Evolutionary conservation across 2,797 vertebrate genomes (phyloP).

Genomic region (Sus cebifrons): DNA sequence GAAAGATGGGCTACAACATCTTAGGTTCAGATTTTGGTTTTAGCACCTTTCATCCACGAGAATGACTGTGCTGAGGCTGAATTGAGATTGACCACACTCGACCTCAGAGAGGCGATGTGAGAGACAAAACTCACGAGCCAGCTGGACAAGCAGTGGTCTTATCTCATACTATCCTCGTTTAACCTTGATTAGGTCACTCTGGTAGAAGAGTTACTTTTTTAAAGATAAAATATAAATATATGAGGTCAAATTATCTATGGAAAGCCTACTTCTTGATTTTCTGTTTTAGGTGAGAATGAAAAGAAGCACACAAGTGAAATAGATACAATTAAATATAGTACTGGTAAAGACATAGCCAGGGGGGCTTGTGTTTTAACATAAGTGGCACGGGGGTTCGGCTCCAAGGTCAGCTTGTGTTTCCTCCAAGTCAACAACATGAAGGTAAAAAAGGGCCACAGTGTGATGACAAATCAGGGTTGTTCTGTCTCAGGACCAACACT

Average conservation of each 20-base stretch:
- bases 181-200: neutral
- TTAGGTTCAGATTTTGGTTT: conserved; percentile 27
- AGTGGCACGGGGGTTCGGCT: neutral
- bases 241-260: neutral
- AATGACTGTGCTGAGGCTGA: neutral
- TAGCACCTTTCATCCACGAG: neutral
- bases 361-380: neutral
- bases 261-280: conserved; percentile 52
- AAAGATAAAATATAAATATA: neutral
- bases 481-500: neutral
- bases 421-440: neutral
- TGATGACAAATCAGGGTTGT: neutral
- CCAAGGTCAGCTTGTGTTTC: neutral
- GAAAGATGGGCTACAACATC: neutral
- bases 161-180: neutral
- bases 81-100: neutral
- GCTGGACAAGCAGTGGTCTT: neutral
- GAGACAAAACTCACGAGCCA: neutral
- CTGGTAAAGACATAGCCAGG: neutral
- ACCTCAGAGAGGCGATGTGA: neutral
- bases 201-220: neutral
- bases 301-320: neutral
- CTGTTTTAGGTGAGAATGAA: neutral
- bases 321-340: neutral
- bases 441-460: neutral